Percentiles rank a stretch among this genome's conserved stretches.
Conservation (phyloP, 2,888 invertebrate species). For the Eilema caniola region DNA sequence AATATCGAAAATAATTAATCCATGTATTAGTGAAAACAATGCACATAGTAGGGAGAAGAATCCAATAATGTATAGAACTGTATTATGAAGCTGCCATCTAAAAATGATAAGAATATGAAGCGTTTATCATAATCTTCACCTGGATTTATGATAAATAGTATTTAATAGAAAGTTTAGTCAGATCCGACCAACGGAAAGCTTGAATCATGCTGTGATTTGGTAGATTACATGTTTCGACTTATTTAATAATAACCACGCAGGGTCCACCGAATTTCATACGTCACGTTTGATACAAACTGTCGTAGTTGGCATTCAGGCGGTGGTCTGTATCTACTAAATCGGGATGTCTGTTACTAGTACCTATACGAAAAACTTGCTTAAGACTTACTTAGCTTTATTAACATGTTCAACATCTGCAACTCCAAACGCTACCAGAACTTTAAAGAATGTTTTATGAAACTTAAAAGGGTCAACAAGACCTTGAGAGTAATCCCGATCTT, state of each 20-base stretch:
- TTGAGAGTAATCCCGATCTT: constrained; percentile 53
- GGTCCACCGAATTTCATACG: no score
- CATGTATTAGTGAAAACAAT: constrained; percentile 47
- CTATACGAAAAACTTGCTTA: neutral
- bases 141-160: neutral
- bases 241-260: no score
- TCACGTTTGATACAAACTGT: no score
- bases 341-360: no score
- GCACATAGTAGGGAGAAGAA: constrained; percentile 5
- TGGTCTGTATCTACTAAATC: neutral
- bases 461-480: constrained; percentile 65
- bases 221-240: no score
- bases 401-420: constrained; percentile 57
- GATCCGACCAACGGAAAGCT: no score
- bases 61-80: constrained; percentile 25
- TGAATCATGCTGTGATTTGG: no score
- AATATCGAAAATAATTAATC: constrained; percentile 54
- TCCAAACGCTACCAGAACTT: constrained; percentile 59
- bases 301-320: no score
- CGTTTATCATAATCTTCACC: neutral
- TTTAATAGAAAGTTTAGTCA: neutral
- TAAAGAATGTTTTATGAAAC: constrained; percentile 65
- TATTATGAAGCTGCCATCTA: constrained; percentile 54
- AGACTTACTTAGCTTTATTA: constrained; percentile 38
- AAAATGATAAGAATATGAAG: constrained; percentile 24